Evolutionary conservation across 2,113 vertebrate species (phyloP).

Genomic region (Cichladusa arquata): DNA sequence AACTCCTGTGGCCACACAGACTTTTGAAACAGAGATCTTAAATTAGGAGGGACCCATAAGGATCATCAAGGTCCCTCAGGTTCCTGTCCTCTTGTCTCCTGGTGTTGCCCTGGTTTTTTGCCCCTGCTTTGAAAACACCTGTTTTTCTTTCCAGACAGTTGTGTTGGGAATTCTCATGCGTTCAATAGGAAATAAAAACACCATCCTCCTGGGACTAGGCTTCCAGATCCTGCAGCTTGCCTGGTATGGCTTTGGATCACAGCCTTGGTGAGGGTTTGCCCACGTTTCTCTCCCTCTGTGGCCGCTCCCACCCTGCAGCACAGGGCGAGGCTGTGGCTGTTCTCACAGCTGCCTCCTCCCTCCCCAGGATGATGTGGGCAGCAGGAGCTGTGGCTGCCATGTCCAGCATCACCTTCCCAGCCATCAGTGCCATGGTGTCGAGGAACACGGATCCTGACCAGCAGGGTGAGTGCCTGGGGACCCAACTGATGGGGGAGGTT

Average conservation of each 20-base stretch:
- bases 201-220: constrained; percentile 87
- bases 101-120: not conserved
- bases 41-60: not conserved
- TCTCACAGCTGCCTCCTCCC: not conserved
- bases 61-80: not conserved
- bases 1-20: not conserved
- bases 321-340: not conserved
- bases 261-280: constrained; percentile 85
- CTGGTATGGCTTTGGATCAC: constrained; percentile 91
- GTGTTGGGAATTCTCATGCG: constrained; percentile 89
- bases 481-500: not conserved
- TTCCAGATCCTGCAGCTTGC: constrained; percentile 93
- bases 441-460: constrained; percentile 88
- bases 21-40: not conserved
- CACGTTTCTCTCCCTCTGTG: accelerated
- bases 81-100: not conserved
- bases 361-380: constrained; percentile 91
- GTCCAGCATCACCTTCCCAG: constrained; percentile 91
- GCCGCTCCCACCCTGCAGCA: not conserved
- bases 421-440: constrained; percentile 87
- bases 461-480: constrained; percentile 72
- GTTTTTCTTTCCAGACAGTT: constrained; percentile 76
- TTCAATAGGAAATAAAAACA: constrained; percentile 92
- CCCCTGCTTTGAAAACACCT: not conserved
- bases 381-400: constrained; percentile 89